Conservation (phyloP, 2,113 vertebrate genomes). For the Gorsachius goisagi region DNA sequence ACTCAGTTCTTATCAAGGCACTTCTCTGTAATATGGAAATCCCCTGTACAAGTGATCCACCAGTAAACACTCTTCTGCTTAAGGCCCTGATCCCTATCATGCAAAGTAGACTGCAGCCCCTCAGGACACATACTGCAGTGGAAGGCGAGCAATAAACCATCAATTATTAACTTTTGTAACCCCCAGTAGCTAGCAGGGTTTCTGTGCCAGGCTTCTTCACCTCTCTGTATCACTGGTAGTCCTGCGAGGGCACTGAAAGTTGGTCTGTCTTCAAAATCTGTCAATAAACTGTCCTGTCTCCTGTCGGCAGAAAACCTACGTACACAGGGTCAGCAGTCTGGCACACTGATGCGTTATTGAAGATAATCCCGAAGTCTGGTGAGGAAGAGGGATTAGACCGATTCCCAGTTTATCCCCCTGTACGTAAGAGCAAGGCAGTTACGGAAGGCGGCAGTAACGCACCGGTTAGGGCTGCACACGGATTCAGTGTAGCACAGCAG, state of each 20-base stretch:
- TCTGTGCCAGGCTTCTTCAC: background rate
- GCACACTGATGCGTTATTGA: background rate
- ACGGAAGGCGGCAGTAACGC: background rate
- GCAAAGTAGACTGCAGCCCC: background rate
- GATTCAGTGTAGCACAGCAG: accelerated
- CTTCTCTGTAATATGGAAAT: slow-evolving; percentile 6
- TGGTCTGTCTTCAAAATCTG: background rate
- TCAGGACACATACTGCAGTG: background rate
- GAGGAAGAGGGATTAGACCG: slow-evolving; percentile 27
- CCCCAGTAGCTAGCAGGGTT: background rate
- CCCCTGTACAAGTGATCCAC: background rate
- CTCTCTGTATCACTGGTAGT: background rate
- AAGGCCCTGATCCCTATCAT: background rate
- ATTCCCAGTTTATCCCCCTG: slow-evolving; percentile 11
- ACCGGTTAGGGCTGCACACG: background rate
- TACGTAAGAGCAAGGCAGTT: background rate
- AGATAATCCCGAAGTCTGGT: slow-evolving; percentile 42
- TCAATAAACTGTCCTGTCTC: background rate
- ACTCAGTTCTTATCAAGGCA: slow-evolving; percentile 31
- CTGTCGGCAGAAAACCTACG: background rate
- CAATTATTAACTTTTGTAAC: background rate
- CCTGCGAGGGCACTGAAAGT: background rate
- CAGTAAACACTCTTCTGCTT: background rate
- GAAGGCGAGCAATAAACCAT: background rate
- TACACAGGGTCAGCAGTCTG: background rate